phyloP scores from a whole-genome alignment of 2,888 invertebrate species.

The Salticus scenicus region DNA sequence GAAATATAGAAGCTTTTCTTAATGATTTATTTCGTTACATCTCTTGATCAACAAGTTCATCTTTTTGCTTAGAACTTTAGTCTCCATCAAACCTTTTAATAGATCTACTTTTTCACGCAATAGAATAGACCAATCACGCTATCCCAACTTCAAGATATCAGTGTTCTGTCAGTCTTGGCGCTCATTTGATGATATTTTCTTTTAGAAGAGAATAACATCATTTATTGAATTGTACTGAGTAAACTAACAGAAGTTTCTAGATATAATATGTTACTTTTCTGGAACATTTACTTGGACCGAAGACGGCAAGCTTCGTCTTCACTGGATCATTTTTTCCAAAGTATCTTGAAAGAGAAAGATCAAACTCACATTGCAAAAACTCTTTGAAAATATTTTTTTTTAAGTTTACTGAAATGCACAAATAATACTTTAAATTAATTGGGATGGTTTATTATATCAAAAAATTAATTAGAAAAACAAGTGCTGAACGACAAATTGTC shows the following conservation, averaged over 20 bases:
- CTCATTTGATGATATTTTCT: slow-evolving; percentile 17
- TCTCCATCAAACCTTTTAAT: slow-evolving; percentile 16
- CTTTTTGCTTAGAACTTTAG: not conserved
- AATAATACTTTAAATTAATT: not conserved
- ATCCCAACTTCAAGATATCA: slow-evolving; percentile 39
- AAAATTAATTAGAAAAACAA: too few species aligned
- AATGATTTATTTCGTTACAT: too few species aligned
- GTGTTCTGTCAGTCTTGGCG: slow-evolving; percentile 32
- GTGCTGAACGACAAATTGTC: too few species aligned
- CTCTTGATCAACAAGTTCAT: too few species aligned
- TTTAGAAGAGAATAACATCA: not conserved
- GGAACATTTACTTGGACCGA: not conserved
- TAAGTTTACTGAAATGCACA: not conserved
- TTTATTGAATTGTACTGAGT: not conserved
- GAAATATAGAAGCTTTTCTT: too few species aligned
- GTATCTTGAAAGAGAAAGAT: not conserved
- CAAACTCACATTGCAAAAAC: not conserved
- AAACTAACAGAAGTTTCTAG: not conserved
- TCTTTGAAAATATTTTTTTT: not conserved
- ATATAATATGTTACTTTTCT: not conserved
- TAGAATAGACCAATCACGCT: slow-evolving; percentile 4
- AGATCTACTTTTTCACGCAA: slow-evolving; percentile 33
- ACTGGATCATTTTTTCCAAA: not conserved
- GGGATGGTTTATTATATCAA: not conserved
- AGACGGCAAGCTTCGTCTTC: not conserved